A percentile compares a stretch with the other conserved stretches of the same genome.
phyloP scores from a whole-genome alignment of 2,888 invertebrate species.

The Ditylenchus weischeri region DNA sequence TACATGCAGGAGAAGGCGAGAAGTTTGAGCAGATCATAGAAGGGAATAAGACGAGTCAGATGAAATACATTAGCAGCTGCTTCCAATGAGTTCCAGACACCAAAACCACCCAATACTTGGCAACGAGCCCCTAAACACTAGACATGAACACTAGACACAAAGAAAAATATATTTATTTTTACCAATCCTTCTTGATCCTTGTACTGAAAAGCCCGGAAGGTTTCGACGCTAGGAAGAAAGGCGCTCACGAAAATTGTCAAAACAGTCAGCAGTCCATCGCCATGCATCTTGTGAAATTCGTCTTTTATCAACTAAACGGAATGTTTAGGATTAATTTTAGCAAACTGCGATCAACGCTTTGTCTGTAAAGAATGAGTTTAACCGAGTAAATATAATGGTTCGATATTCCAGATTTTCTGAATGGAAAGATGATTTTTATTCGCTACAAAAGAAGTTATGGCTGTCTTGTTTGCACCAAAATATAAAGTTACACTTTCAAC shows the following conservation, averaged over 20 bases:
- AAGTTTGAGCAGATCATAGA: slow-evolving; percentile 3
- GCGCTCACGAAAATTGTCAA: background rate
- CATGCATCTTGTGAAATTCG: background rate
- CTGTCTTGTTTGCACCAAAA: too few species aligned
- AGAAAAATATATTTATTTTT: background rate
- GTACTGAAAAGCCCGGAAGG: background rate
- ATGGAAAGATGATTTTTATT: too few species aligned
- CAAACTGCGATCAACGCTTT: too few species aligned
- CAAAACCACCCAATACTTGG: slow-evolving; percentile 9
- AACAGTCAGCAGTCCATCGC: slow-evolving; percentile 1
- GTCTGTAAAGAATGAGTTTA: too few species aligned
- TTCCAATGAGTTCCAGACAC: slow-evolving; percentile 7
- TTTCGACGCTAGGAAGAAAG: background rate
- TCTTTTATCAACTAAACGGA: too few species aligned
- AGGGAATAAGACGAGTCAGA: slow-evolving; percentile 7
- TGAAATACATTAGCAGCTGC: slow-evolving; percentile 4
- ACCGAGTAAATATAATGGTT: too few species aligned
- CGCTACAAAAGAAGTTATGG: too few species aligned
- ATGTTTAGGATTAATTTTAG: too few species aligned
- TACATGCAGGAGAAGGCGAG: slow-evolving; percentile 3
- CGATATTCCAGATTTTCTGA: too few species aligned
- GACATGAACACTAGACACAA: too few species aligned
- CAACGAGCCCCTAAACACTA: background rate
- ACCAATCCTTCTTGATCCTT: background rate
- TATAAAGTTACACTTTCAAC: too few species aligned